Evolutionary conservation across 2,113 vertebrate species (phyloP).

Genomic region (Tauraco erythrolophus): DNA sequence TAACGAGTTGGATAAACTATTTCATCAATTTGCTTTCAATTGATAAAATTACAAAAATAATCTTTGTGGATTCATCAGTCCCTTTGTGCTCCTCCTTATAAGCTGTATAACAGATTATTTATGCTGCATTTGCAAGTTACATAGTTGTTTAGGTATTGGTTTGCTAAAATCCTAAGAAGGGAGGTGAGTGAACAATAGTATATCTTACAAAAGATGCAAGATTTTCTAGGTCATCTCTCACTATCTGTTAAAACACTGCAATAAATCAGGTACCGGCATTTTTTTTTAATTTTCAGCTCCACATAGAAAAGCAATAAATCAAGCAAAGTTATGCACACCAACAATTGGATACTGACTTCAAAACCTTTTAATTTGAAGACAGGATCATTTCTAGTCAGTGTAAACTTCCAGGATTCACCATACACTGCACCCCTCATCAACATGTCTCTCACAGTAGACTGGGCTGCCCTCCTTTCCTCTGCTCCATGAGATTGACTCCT

Average conservation of each 20-base stretch:
- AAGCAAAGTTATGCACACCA: not conserved
- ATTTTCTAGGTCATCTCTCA: not conserved
- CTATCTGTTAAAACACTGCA: not conserved
- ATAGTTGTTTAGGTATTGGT: constrained; percentile 29
- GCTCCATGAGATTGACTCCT: not conserved
- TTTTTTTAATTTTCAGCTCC: not conserved
- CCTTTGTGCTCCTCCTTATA: not conserved
- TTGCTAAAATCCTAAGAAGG: not conserved
- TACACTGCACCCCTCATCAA: rapidly evolving
- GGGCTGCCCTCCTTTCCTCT: not conserved
- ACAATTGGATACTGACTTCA: not conserved
- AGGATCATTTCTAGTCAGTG: not conserved
- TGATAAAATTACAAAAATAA: not conserved
- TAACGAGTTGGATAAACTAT: constrained; percentile 13
- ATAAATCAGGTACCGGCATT: not conserved
- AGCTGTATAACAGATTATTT: constrained; percentile 42
- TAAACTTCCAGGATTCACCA: not conserved
- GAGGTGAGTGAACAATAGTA: not conserved
- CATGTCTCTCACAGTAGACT: rapidly evolving
- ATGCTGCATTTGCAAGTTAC: constrained; percentile 18
- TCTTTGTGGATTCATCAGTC: no score
- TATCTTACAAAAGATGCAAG: not conserved
- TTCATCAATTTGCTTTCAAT: not conserved
- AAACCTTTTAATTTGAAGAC: not conserved
- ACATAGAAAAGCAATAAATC: not conserved